Percentiles rank a stretch among this genome's conserved stretches.
These are phyloP conservation scores for Drosophila sordidula DNA, from an alignment of 2,888 invertebrate species.

Conservation along the genomic window DNA sequence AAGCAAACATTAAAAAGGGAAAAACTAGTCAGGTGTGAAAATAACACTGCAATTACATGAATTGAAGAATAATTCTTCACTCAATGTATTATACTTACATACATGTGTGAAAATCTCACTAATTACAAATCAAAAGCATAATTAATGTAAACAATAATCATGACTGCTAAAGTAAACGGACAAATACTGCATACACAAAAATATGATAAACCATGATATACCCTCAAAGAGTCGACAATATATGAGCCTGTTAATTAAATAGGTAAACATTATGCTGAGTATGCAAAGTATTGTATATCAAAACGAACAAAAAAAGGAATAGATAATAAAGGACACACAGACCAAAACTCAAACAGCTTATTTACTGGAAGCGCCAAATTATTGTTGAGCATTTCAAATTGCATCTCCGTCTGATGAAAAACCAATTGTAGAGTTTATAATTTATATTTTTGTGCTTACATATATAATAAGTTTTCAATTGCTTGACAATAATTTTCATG, in stretches of 20 bases:
- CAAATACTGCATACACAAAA: conserved; percentile 44
- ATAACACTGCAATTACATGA: conserved; percentile 1
- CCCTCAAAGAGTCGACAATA: conserved; percentile 80
- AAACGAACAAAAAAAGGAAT: conserved; percentile 57
- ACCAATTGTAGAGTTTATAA: background rate
- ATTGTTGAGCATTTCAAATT: background rate
- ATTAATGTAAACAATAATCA: conserved; percentile 43
- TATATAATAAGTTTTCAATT: conserved; percentile 19
- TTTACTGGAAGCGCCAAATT: conserved; percentile 7
- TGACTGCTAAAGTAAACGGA: conserved; percentile 73
- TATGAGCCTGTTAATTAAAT: conserved; percentile 75
- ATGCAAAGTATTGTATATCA: conserved; percentile 64
- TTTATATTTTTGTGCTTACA: conserved; percentile 28
- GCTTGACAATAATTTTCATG: conserved; percentile 2
- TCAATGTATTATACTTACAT: conserved; percentile 11
- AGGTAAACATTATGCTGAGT: conserved; percentile 43
- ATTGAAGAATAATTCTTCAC: conserved; percentile 2
- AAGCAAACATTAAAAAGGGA: conserved; percentile 7
- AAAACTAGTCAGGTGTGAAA: conserved; percentile 20
- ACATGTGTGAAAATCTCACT: conserved; percentile 10
- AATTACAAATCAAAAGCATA: conserved; percentile 36
- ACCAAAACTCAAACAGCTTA: conserved; percentile 57
- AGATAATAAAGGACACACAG: conserved; percentile 80
- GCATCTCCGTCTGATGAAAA: background rate
- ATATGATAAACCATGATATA: conserved; percentile 47